A percentile compares a stretch with the other conserved stretches of the same genome.
Evolutionary conservation across 2,113 vertebrate species (phyloP).

Genomic region (Calyptommatus sinebrachiatus): DNA sequence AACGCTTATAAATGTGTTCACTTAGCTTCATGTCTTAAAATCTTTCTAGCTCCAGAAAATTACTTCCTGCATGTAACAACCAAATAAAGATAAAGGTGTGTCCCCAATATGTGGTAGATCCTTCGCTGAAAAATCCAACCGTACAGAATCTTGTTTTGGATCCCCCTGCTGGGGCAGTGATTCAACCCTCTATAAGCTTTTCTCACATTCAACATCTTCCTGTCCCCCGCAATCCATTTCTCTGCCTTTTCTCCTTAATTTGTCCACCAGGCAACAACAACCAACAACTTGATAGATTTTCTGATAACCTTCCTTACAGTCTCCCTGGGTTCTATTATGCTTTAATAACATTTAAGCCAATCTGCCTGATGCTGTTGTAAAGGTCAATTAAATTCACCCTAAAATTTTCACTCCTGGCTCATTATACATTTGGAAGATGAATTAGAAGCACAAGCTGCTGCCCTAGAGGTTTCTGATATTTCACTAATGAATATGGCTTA

Average conservation of each 20-base stretch:
- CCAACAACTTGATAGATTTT: constrained; percentile 54
- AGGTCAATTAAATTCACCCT: constrained; percentile 86
- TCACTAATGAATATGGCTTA: constrained; percentile 74
- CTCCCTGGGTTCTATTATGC: constrained; percentile 71
- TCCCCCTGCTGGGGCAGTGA: not conserved
- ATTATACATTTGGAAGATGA: constrained; percentile 80
- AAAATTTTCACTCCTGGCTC: constrained; percentile 79
- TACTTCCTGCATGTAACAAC: too few relatives aligned
- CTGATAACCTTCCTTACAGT: constrained; percentile 69
- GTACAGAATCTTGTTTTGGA: constrained; percentile 25
- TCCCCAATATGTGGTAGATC: not conserved
- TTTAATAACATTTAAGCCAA: constrained; percentile 78
- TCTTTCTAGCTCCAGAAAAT: too few relatives aligned
- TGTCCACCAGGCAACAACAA: not conserved
- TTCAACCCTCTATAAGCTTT: constrained; percentile 56
- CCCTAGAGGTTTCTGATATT: constrained; percentile 78
- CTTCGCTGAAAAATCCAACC: not conserved
- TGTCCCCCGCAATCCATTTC: constrained; percentile 11
- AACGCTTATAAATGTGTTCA: too few relatives aligned
- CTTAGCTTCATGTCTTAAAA: too few relatives aligned
- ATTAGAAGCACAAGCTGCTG: constrained; percentile 76
- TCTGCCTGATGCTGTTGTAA: constrained; percentile 77
- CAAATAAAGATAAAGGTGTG: too few relatives aligned
- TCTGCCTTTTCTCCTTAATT: constrained; percentile 44
- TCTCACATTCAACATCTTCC: constrained; percentile 44